phyloP scores from a whole-genome alignment of 2,113 vertebrate species.

The Lepidothrix coronata region DNA sequence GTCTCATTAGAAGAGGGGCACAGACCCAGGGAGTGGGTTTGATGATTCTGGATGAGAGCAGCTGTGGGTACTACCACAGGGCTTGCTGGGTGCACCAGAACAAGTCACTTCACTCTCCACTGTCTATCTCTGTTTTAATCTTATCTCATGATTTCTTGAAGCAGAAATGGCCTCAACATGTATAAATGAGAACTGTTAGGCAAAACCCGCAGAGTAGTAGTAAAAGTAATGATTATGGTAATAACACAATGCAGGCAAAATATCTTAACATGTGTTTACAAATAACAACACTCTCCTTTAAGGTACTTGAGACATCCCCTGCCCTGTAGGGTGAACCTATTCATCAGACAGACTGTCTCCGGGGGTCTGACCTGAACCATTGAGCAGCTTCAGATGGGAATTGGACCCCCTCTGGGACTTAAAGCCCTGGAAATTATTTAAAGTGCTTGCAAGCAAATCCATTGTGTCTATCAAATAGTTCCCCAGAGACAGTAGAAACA shows the following conservation, averaged over 20 bases:
- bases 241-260: slow-evolving; percentile 9
- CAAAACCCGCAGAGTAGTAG: neutral
- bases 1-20: neutral
- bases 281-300: neutral
- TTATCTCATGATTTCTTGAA: neutral
- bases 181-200: neutral
- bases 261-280: slow-evolving; percentile 24
- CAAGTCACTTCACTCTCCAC: neutral
- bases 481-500: slow-evolving; percentile 14
- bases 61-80: neutral
- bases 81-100: neutral
- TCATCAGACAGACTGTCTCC: neutral
- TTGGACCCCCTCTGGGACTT: slow-evolving; percentile 36
- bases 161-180: neutral
- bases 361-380: slow-evolving; percentile 25
- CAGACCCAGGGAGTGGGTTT: neutral
- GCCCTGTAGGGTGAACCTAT: neutral
- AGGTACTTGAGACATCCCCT: neutral
- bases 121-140: neutral
- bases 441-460: slow-evolving; percentile 57
- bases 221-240: slow-evolving; percentile 26
- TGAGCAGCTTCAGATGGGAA: slow-evolving; percentile 14
- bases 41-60: neutral
- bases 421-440: slow-evolving; percentile 58
- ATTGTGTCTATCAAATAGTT: slow-evolving; percentile 41